Evolutionary conservation across 2,113 vertebrate species (phyloP).

Genomic region (Myotis lucifugus): DNA sequence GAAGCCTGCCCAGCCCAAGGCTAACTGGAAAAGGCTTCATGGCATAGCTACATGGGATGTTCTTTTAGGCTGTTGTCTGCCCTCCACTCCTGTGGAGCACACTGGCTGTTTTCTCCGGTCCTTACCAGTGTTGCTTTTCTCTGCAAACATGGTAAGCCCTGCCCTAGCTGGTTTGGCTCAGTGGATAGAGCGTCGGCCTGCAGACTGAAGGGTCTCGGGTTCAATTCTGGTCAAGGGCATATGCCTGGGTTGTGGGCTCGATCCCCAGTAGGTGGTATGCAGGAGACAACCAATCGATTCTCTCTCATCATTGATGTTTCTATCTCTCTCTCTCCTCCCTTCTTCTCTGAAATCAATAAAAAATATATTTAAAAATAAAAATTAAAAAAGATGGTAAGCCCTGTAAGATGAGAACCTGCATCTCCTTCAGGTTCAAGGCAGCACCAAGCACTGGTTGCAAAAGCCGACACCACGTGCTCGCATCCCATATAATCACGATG

Average conservation of each 20-base stretch:
- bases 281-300: too few species aligned
- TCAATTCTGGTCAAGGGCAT: too few species aligned
- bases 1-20: background rate
- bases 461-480: background rate
- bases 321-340: too few species aligned
- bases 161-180: too few species aligned
- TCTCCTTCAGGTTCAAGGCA: accelerated
- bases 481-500: background rate
- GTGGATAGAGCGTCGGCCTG: too few species aligned
- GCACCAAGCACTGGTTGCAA: background rate
- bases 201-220: too few species aligned
- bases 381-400: background rate
- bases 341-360: too few species aligned
- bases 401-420: accelerated
- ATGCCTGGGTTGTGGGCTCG: too few species aligned
- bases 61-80: background rate
- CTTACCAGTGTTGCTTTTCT: background rate
- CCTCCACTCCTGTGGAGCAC: accelerated
- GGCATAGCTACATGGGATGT: accelerated
- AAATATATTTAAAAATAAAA: too few species aligned
- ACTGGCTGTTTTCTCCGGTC: background rate
- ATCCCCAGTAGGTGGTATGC: too few species aligned
- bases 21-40: background rate
- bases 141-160: background rate
- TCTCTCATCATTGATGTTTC: too few species aligned